phyloP scores from a whole-genome alignment of 2,797 vertebrate genomes.

The Oreortyx pictus region DNA sequence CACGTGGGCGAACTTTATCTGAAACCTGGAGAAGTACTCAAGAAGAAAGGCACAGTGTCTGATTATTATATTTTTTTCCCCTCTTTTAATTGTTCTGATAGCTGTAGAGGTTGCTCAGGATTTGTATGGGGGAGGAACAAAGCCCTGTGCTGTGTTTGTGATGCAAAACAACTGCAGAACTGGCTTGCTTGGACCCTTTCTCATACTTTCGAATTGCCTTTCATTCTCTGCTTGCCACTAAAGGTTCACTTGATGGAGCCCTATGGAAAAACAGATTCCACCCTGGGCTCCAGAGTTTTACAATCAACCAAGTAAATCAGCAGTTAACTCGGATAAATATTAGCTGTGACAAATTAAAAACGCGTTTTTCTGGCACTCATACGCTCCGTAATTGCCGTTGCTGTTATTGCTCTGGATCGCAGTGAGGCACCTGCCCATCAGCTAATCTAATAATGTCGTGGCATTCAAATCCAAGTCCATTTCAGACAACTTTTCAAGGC shows the following conservation, averaged over 20 bases:
- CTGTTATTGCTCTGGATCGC: constrained; percentile 2
- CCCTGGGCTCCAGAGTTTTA: background rate
- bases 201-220: background rate
- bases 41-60: background rate
- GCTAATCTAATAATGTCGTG: background rate
- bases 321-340: constrained; percentile 43
- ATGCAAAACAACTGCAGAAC: background rate
- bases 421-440: background rate
- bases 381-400: background rate
- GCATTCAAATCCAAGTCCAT: background rate
- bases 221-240: background rate
- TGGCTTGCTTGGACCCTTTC: background rate
- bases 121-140: background rate
- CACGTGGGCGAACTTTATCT: background rate
- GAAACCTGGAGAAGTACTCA: background rate
- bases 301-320: constrained; percentile 2
- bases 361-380: background rate
- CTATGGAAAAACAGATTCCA: background rate
- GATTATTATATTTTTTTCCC: background rate
- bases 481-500: background rate
- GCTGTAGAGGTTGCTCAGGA: background rate
- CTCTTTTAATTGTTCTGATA: background rate
- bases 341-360: constrained; percentile 40
- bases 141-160: background rate
- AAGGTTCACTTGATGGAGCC: background rate